Conservation (phyloP, 2,797 vertebrate genomes). For the Eulemur coronatus region DNA sequence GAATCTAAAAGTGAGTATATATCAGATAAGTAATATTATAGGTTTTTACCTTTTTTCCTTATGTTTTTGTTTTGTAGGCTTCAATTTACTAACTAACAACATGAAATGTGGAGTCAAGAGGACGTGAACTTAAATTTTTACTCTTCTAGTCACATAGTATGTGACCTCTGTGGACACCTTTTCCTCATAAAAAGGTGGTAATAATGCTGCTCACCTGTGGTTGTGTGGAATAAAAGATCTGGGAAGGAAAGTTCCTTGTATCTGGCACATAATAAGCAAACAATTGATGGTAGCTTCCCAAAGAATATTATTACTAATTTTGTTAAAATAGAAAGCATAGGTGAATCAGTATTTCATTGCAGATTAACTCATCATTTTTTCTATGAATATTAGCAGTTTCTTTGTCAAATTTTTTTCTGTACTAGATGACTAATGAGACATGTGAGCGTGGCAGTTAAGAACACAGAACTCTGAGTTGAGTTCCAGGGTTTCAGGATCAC, state of each 20-base stretch:
- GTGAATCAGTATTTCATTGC: not conserved
- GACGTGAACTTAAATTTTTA: not conserved
- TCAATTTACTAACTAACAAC: not conserved
- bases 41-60: not conserved
- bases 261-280: not conserved
- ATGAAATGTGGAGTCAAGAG: not conserved
- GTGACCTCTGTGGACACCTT: not conserved
- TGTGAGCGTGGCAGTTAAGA: not conserved
- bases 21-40: not conserved
- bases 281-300: not conserved
- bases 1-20: not conserved
- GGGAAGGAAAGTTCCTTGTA: not conserved
- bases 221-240: not conserved
- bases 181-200: not conserved
- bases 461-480: not conserved
- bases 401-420: not conserved
- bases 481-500: not conserved
- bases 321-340: not conserved
- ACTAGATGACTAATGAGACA: not conserved
- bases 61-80: not conserved
- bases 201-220: not conserved
- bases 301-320: not conserved
- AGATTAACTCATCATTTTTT: not conserved
- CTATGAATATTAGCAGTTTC: not conserved
- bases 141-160: not conserved